Evolutionary conservation across 2,888 invertebrate species (phyloP).

Genomic region (Drosophila mimica): DNA sequence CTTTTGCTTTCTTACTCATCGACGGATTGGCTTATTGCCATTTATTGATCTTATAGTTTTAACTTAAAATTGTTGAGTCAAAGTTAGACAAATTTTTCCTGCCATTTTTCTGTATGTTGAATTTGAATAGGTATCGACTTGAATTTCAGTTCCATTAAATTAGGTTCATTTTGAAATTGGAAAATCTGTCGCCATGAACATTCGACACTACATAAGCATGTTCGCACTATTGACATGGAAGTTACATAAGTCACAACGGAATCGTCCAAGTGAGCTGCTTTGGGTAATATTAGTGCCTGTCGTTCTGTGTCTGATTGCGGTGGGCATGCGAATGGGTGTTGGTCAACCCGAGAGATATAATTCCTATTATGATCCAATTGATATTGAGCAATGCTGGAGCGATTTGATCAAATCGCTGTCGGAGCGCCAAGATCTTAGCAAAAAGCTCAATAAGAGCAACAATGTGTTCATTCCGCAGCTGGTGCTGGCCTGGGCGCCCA

Average conservation of each 20-base stretch:
- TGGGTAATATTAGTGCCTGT: constrained; percentile 47
- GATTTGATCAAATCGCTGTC: constrained; percentile 40
- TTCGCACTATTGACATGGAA: constrained; percentile 60
- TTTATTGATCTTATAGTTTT: background rate
- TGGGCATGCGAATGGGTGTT: constrained; percentile 18
- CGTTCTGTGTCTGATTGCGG: constrained; percentile 38
- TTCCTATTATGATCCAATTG: constrained; percentile 31
- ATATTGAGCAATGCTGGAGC: constrained; percentile 46
- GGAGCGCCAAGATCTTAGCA: constrained; percentile 9
- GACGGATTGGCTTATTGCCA: background rate
- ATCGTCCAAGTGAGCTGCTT: constrained; percentile 39
- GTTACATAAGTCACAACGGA: constrained; percentile 53
- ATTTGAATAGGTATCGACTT: background rate
- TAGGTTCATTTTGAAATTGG: background rate
- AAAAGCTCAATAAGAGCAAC: background rate
- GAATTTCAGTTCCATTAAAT: background rate
- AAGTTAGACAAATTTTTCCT: background rate
- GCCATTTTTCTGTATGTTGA: background rate
- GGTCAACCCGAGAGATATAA: background rate
- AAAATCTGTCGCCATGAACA: constrained; percentile 41
- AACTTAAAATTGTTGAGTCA: background rate
- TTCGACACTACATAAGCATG: constrained; percentile 39
- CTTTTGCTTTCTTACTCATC: too few relatives aligned
- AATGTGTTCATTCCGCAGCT: constrained; percentile 59
- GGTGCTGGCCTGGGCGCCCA: constrained; percentile 68